phyloP scores from a whole-genome alignment of 2,797 vertebrate species.

The Octomys mimax region DNA sequence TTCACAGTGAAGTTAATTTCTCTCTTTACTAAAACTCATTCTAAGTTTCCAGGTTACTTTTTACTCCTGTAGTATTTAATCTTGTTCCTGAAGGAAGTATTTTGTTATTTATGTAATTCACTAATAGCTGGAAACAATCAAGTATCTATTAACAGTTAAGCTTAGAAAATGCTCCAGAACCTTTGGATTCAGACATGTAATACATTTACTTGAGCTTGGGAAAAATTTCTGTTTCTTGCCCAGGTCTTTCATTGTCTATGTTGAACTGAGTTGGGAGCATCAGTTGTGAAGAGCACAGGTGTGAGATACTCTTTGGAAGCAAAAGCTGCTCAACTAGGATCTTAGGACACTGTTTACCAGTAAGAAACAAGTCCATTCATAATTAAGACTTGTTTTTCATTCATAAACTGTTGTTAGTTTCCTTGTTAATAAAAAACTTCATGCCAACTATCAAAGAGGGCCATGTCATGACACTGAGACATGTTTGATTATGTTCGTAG shows the following conservation, averaged over 20 bases:
- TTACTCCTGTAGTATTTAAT: not conserved
- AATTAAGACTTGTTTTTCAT: not conserved
- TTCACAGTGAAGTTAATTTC: not conserved
- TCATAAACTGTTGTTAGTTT: constrained; percentile 37
- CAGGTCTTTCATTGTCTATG: not conserved
- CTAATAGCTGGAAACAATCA: constrained; percentile 10
- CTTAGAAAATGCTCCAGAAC: not conserved
- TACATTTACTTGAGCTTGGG: not conserved
- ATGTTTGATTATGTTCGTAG: constrained; percentile 38
- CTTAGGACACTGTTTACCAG: not conserved
- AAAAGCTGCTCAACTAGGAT: not conserved
- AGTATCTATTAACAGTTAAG: constrained; percentile 45
- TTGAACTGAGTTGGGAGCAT: not conserved
- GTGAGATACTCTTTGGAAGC: not conserved
- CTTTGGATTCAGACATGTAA: not conserved
- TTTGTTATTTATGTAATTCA: constrained; percentile 28
- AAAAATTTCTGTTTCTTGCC: constrained; percentile 11
- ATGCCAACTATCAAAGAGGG: not conserved
- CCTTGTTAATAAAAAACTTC: constrained; percentile 24
- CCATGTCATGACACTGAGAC: constrained; percentile 30
- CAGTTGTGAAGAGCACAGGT: not conserved
- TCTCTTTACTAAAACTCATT: constrained; percentile 36
- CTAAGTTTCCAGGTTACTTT: not conserved
- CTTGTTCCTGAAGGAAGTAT: constrained; percentile 5
- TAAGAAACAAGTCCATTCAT: constrained; percentile 31